Percentiles rank a stretch among this genome's conserved stretches.
Conservation (phyloP, 2,797 vertebrate species). For the Carapus acus region DNA sequence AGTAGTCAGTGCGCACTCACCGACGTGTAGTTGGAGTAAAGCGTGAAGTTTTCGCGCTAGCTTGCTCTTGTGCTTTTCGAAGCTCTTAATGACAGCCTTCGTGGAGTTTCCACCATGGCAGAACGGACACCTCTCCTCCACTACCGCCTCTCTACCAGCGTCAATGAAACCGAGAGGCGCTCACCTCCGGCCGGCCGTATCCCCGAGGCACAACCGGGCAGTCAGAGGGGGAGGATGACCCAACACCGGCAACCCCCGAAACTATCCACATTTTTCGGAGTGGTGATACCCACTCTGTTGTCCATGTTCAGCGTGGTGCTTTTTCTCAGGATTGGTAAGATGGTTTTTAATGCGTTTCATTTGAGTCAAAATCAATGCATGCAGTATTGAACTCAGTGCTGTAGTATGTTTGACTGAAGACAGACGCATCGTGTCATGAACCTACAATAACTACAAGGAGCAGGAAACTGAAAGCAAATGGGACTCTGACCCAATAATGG, state of each 20-base stretch:
- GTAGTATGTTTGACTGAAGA: too few relatives aligned
- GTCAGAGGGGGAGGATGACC: constrained; percentile 25
- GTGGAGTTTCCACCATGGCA: constrained; percentile 53
- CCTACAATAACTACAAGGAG: too few relatives aligned
- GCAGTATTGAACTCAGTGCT: neutral
- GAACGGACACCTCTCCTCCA: constrained; percentile 83
- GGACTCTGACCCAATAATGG: too few relatives aligned
- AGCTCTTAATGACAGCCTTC: constrained; percentile 4
- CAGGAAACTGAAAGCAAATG: too few relatives aligned
- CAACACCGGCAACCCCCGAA: constrained; percentile 60
- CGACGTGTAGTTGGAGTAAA: neutral
- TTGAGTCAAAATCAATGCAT: constrained; percentile 8
- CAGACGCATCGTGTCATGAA: too few relatives aligned
- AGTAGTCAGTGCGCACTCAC: too few relatives aligned
- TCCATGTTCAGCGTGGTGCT: constrained; percentile 93
- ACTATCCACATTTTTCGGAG: constrained; percentile 84
- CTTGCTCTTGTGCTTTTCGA: neutral
- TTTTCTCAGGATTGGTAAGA: constrained; percentile 86
- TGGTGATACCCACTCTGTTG: constrained; percentile 85
- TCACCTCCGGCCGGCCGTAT: constrained; percentile 31
- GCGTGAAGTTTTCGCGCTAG: neutral
- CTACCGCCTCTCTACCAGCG: constrained; percentile 77
- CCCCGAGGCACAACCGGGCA: constrained; percentile 33
- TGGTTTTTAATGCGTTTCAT: neutral
- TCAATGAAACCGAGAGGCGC: constrained; percentile 64